Evolutionary conservation across 1,140 invertebrate species (phyloP).

Genomic region (Campoletis sonorensis): DNA sequence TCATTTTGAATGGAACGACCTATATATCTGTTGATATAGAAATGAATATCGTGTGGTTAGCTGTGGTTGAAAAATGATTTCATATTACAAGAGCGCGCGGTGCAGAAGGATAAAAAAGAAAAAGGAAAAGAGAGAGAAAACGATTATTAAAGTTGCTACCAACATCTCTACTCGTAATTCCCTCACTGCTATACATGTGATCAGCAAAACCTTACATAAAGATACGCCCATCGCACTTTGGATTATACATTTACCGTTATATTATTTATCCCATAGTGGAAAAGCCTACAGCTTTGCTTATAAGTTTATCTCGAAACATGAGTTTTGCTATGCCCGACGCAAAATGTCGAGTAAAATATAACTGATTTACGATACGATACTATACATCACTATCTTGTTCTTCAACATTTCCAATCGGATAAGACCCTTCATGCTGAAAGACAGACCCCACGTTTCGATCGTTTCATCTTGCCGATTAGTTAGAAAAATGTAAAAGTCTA

Average conservation of each 20-base stretch:
- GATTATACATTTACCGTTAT: conserved; percentile 67
- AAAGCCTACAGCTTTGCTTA: conserved; percentile 2
- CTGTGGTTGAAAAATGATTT: not conserved
- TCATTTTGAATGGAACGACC: not conserved
- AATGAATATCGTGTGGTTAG: not conserved
- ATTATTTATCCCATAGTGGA: conserved; percentile 60
- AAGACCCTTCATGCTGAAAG: not conserved
- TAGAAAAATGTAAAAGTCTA: not conserved
- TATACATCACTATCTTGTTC: not conserved
- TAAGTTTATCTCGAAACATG: not conserved
- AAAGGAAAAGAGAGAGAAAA: conserved; percentile 23
- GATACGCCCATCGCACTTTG: conserved; percentile 62
- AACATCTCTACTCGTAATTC: conserved; percentile 3
- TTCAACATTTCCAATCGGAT: not conserved
- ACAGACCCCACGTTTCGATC: not conserved
- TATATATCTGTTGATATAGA: not conserved
- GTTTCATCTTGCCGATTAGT: no score
- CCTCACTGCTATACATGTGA: not conserved
- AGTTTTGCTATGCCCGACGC: not conserved
- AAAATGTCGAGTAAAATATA: not conserved
- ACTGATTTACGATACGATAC: conserved; percentile 8
- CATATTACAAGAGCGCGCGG: conserved; percentile 6
- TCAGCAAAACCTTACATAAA: not conserved
- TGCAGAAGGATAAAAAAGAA: not conserved
- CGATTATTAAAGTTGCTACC: conserved; percentile 8